Evolutionary conservation across 2,888 invertebrate genomes (phyloP), one percentile per base, ranked within the genome.

Genomic region (Caenorhabditis zanzibari): DNA sequence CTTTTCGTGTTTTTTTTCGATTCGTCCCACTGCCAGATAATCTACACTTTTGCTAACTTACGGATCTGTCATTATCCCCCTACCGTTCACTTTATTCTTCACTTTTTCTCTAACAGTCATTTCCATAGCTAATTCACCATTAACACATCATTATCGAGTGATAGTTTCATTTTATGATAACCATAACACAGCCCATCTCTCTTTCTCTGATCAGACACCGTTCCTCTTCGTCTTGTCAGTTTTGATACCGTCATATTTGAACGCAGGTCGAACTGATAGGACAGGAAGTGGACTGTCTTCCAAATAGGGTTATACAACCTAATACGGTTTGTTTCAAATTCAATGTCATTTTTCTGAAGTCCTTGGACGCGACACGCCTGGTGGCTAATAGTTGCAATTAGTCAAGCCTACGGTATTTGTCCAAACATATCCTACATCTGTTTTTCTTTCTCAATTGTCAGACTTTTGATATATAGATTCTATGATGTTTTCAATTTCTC

Each of bases 11-110:
- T 38, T 63, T 61, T 63, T 61, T 61, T n/a, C n/a, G 10, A 9
- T 19, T 19, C 16, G 10, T 61, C 24, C 22, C 22, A 19, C 69
- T 32, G 54, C 26, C 24, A 52, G 19, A 64, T 49, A 38, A 76
- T 71, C 79, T 61, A 61, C 76, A 69, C 61, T 52, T 32, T 54
- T 69, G 59, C 68, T 77, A 49, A 59, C 63, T 71, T 58, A 26
- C 71, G 79, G 71, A 79, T 71, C 71, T 44, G 16, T 44, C 61
- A 63, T 77, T 69, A 77, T 69, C 61, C 22, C 24, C 12, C 38
- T 9, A 61, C 61, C 52, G 69, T 44, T 71, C 26, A 14, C 14
- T 24, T 58, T 58, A 56, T 49, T 26, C 2, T 19, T 52, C 38
- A 24, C 22, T 32, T 19, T 12, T 22, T 26, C 24, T 16, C 26